Evolutionary conservation across 2,113 vertebrate genomes (phyloP).

Genomic region (Australoheros scitulus): DNA sequence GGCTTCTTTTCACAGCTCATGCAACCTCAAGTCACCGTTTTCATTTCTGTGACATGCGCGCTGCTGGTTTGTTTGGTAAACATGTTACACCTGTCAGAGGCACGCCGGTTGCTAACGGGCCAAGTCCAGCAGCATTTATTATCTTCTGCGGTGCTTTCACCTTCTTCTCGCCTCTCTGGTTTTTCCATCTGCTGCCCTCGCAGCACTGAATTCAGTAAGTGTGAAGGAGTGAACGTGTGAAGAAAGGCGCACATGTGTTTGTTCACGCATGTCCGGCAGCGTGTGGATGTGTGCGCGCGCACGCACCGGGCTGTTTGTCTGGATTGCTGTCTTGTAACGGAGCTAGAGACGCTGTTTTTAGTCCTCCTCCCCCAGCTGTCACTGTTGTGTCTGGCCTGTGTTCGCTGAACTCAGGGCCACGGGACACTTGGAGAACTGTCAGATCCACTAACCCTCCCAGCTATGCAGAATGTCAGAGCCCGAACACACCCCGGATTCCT

Average conservation of each 20-base stretch:
- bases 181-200: constrained; percentile 85
- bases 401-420: constrained; percentile 77
- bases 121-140: constrained; percentile 84
- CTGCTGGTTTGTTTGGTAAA: constrained; percentile 89
- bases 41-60: constrained; percentile 69
- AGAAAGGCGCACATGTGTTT: constrained; percentile 46
- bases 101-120: constrained; percentile 84
- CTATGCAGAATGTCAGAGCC: constrained; percentile 79
- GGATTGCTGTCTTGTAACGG: constrained; percentile 53
- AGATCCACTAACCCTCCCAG: constrained; percentile 83
- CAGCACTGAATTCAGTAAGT: constrained; percentile 80
- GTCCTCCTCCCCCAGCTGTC: constrained; percentile 92
- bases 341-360: constrained; percentile 90
- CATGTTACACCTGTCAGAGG: constrained; percentile 90
- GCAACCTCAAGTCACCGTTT: constrained; percentile 70
- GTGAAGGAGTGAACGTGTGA: constrained; percentile 69
- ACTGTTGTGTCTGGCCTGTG: constrained; percentile 95
- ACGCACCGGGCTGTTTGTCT: constrained; percentile 51
- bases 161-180: constrained; percentile 65
- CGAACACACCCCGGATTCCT: constrained; percentile 73
- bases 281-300: constrained; percentile 41
- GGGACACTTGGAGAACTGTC: constrained; percentile 82
- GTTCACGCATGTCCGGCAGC: constrained; percentile 17
- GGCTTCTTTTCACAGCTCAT: constrained; percentile 81
- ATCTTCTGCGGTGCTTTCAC: constrained; percentile 76